Conservation (phyloP, 1,140 invertebrate species). For the Dinothrombium tinctorium region DNA sequence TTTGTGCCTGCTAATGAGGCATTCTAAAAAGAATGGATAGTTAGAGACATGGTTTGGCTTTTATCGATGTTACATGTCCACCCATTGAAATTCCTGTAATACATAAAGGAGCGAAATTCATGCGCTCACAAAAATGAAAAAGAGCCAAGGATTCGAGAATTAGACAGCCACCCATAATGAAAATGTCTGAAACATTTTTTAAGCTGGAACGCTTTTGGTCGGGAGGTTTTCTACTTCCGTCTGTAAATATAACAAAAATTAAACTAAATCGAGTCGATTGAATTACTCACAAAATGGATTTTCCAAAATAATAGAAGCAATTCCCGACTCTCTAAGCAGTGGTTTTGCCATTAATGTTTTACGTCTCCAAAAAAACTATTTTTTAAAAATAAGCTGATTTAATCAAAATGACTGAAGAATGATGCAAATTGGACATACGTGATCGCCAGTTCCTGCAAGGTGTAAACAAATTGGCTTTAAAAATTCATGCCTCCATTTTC, state of each 20-base stretch:
- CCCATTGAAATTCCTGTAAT: conserved; percentile 98
- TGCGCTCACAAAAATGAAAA: conserved; percentile 71
- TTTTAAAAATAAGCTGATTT: not conserved
- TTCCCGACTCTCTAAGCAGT: conserved; percentile 60
- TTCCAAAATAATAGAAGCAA: conserved; percentile 80
- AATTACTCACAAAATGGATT: conserved; percentile 68
- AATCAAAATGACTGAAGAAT: not conserved
- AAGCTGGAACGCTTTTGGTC: conserved; percentile 55
- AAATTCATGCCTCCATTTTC: conserved; percentile 38
- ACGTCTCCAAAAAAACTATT: conserved; percentile 69
- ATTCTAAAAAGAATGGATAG: not conserved
- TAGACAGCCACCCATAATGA: conserved; percentile 94
- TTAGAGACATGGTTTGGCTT: conserved; percentile 2
- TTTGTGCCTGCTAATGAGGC: conserved; percentile 54
- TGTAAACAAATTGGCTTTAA: conserved; percentile 64
- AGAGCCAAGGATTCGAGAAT: conserved; percentile 78
- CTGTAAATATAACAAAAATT: conserved; percentile 14
- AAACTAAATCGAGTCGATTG: not conserved
- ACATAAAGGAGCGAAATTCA: conserved; percentile 62
- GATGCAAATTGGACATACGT: conserved; percentile 36
- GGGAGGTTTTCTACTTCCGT: conserved; percentile 8
- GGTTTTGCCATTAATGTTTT: conserved; percentile 71
- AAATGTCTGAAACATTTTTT: conserved; percentile 87
- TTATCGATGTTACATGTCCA: conserved; percentile 46
- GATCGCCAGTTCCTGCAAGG: conserved; percentile 90